phyloP scores from a whole-genome alignment of 2,888 invertebrate species.

The Ctena decussata region DNA sequence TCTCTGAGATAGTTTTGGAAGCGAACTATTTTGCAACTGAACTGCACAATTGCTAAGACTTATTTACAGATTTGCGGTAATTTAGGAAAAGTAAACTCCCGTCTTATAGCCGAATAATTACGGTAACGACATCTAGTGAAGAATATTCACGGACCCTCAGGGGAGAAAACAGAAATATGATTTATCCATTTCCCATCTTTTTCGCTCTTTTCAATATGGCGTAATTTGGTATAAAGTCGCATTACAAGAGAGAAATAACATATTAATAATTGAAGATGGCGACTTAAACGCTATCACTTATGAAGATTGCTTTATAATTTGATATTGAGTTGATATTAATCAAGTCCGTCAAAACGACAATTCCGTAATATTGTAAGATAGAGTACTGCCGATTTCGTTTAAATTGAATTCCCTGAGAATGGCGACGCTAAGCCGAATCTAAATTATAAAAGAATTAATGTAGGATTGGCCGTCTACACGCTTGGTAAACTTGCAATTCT shows the following conservation, averaged over 20 bases:
- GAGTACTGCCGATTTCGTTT: slow-evolving; percentile 2
- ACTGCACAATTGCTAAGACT: too few relatives aligned
- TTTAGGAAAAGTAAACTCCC: too few relatives aligned
- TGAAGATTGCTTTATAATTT: slow-evolving; percentile 12
- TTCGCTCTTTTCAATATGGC: slow-evolving; percentile 16
- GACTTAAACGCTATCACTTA: slow-evolving; percentile 18
- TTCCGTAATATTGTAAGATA: slow-evolving; percentile 2
- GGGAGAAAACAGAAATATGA: neutral
- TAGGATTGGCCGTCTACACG: too few relatives aligned
- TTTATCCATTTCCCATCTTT: slow-evolving; percentile 5
- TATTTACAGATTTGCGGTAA: too few relatives aligned
- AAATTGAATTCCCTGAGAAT: slow-evolving; percentile 6
- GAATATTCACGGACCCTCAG: neutral
- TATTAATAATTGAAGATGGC: slow-evolving; percentile 29
- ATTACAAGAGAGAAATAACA: neutral
- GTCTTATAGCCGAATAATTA: neutral
- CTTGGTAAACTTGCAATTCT: too few relatives aligned
- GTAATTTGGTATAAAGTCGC: slow-evolving; percentile 8
- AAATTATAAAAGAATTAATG: too few relatives aligned
- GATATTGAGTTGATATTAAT: slow-evolving; percentile 22
- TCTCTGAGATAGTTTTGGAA: too few relatives aligned
- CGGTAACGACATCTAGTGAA: neutral
- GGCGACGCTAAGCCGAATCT: neutral
- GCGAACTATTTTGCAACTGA: too few relatives aligned
- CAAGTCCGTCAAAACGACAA: slow-evolving; percentile 17